phyloP scores from a whole-genome alignment of 2,113 vertebrate genomes.

The Brachionichthys hirsutus region DNA sequence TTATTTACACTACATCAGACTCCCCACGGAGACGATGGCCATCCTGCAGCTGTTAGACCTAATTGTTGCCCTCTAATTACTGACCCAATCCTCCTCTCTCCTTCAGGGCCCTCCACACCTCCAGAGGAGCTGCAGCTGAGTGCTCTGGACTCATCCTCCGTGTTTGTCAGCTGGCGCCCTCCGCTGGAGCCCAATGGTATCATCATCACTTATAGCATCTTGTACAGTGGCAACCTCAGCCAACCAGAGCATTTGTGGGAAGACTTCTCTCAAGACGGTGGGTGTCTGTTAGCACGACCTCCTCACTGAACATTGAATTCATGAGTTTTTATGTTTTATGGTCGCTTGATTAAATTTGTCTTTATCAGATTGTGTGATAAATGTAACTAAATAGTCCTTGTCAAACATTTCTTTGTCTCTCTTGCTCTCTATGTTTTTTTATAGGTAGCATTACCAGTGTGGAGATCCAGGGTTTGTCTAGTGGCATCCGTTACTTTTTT shows the following conservation, averaged over 20 bases:
- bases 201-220: conserved; percentile 87
- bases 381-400: background rate
- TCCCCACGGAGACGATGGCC: conserved; percentile 31
- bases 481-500: conserved; percentile 90
- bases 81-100: conserved; percentile 39
- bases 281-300: conserved; percentile 29
- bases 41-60: conserved; percentile 51
- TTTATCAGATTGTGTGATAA: background rate
- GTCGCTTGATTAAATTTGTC: background rate
- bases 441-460: conserved; percentile 88
- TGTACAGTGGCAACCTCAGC: conserved; percentile 86
- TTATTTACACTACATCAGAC: conserved; percentile 53
- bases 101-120: conserved; percentile 87
- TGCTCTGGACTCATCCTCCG: conserved; percentile 84
- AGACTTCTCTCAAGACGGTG: conserved; percentile 87
- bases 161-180: conserved; percentile 93
- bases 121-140: conserved; percentile 89
- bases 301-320: background rate
- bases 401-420: background rate
- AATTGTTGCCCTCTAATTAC: conserved; percentile 60
- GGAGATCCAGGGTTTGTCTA: conserved; percentile 86
- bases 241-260: conserved; percentile 91
- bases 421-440: conserved; percentile 12
- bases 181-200: conserved; percentile 92
- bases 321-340: background rate